Conservation (phyloP, 2,113 vertebrate genomes). For the Crocuta crocuta region DNA sequence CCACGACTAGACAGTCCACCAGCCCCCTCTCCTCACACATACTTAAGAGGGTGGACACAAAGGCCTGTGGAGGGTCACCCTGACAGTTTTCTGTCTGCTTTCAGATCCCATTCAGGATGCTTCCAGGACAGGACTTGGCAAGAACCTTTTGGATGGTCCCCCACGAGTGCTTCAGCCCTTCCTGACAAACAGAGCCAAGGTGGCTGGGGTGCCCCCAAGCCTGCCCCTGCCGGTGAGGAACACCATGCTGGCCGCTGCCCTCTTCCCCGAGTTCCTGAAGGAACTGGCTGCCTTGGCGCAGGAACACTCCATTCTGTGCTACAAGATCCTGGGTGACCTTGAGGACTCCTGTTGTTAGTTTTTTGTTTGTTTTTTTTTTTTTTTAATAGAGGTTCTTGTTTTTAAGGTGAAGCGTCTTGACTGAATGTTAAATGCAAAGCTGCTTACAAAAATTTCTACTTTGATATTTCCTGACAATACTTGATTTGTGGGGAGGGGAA, state of each 20-base stretch:
- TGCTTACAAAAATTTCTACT: conserved; percentile 85
- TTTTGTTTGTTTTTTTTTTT: not conserved
- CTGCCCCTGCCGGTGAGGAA: conserved; percentile 90
- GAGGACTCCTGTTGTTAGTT: conserved; percentile 84
- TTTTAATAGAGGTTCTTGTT: conserved; percentile 58
- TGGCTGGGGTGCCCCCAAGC: conserved; percentile 86
- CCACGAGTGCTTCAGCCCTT: conserved; percentile 84
- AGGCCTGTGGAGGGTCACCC: accelerated
- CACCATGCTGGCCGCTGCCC: conserved; percentile 93
- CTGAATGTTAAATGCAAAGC: conserved; percentile 82
- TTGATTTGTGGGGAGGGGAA: conserved; percentile 84
- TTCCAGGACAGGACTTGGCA: conserved; percentile 75
- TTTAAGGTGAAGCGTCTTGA: conserved; percentile 74
- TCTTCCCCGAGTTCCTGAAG: conserved; percentile 98
- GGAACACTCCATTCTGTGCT: conserved; percentile 96
- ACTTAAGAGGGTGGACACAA: accelerated
- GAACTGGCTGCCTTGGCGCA: conserved; percentile 97
- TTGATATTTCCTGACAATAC: conserved; percentile 87
- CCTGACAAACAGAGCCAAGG: conserved; percentile 86
- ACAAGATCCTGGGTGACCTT: conserved; percentile 91
- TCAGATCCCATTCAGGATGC: conserved; percentile 88
- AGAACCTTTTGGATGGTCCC: conserved; percentile 82
- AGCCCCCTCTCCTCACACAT: not conserved
- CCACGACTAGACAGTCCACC: accelerated
- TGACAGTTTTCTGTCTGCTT: conserved; percentile 63